Evolutionary conservation across 1,140 invertebrate genomes (phyloP), one percentile per base, ranked within the genome.

Genomic region (Bradysia coprophila): DNA sequence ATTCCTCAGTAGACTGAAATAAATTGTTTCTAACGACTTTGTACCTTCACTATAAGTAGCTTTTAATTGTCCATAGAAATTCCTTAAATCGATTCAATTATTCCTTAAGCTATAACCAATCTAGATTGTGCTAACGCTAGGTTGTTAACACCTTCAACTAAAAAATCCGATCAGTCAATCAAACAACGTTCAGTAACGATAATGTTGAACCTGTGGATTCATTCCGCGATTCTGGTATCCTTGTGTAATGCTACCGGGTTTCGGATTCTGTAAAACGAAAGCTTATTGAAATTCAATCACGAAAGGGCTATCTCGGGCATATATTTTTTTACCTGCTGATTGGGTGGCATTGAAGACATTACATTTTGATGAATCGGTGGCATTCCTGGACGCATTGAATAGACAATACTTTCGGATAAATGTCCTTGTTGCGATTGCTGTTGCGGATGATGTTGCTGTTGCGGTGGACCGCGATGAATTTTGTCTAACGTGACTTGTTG

Each of bases 371-470:
- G 40, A 10, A 59, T 54, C 50, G 46, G 45, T 37, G 48, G 40
- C 37, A 48, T 57, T 10, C 10, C 10, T 20, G 36, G 45, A 43
- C 46, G 56, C 10, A 59, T 59, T 5, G 33, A 36, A 36, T 11
- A 36, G 18, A 36, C 33, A 36, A 36, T 38, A 4, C n/a, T 9
- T 5, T 38, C 18, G 6, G n/a, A 9, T 10, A 38, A 23, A 21
- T 13, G 21, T 15, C 19, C 21, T n/a, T 21, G 38, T 39, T 39
- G 38, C 4, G 38, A 10, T 21, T 39, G 38, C 23, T 21, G 38
- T 18, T 55, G 57, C 43, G 59, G 41, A 60, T 49, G 60, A 43
- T 53, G 63, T 44, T 44, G 63, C 46, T 51, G 67, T 52, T 50
- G 52, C 36, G 52, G 57, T 42, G 28, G 64, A 16, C 40, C 48